phyloP scores from a whole-genome alignment of 2,797 vertebrate genomes.

The Neomorphus geoffroyi region DNA sequence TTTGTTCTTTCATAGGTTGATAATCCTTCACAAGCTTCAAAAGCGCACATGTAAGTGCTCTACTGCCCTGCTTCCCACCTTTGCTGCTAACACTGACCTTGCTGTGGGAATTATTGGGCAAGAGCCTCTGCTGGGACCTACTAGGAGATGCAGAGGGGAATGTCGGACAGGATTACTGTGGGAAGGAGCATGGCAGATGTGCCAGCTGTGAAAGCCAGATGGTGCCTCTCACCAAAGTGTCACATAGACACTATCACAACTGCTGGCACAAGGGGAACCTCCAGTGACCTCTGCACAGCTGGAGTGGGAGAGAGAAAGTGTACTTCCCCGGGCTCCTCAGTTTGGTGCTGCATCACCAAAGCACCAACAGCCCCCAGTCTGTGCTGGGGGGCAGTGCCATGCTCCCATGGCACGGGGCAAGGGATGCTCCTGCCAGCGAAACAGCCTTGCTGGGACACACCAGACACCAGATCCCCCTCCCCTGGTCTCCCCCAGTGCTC shows the following conservation, averaged over 20 bases:
- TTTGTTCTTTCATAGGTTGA: not conserved
- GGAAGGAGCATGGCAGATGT: not conserved
- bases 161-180: accelerated
- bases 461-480: not conserved
- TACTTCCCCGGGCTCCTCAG: not conserved
- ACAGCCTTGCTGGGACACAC: not conserved
- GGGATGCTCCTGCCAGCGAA: not conserved
- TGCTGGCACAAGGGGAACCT: not conserved
- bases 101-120: not conserved
- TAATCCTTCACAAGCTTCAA: not conserved
- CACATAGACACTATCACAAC: not conserved
- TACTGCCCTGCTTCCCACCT: not conserved
- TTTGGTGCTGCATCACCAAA: accelerated
- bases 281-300: not conserved
- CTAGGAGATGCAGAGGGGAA: not conserved
- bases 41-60: not conserved
- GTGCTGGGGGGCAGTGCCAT: accelerated
- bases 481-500: not conserved
- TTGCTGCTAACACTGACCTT: not conserved
- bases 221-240: not conserved
- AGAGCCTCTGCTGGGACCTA: not conserved
- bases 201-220: not conserved
- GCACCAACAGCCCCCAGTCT: not conserved
- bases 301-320: not conserved
- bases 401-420: not conserved